Evolutionary conservation across 2,888 invertebrate genomes (phyloP).

Genomic region (Caenorhabditis sp.): DNA sequence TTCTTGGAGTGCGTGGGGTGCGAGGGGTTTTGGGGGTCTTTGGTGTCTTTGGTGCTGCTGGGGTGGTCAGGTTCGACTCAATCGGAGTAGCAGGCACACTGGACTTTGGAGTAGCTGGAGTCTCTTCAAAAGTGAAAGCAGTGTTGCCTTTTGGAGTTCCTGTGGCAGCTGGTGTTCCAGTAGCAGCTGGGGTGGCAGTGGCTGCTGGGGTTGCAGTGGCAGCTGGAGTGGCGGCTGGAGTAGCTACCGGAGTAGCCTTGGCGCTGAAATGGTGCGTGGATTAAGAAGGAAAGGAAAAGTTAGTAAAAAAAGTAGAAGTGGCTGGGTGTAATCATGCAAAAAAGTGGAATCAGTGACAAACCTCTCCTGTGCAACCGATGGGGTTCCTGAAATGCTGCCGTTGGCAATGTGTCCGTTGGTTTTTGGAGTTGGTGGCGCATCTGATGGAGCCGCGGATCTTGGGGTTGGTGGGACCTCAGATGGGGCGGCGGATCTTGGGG

Average conservation of each 20-base stretch:
- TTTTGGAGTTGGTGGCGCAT: conserved; percentile 65
- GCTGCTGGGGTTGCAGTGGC: conserved; percentile 58
- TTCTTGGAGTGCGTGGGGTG: conserved; percentile 76
- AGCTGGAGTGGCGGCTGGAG: conserved; percentile 39
- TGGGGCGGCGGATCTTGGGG: conserved; percentile 65
- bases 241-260: conserved; percentile 45
- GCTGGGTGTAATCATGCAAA: background rate
- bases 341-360: conserved; percentile 2
- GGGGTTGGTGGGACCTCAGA: conserved; percentile 70
- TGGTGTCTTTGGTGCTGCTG: conserved; percentile 76
- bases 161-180: conserved; percentile 66
- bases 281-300: conserved; percentile 32
- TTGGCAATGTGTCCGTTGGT: conserved; percentile 60
- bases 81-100: conserved; percentile 60
- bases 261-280: conserved; percentile 46
- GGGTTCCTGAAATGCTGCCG: conserved; percentile 72
- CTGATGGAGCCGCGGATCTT: conserved; percentile 62
- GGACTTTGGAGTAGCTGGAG: conserved; percentile 74
- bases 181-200: conserved; percentile 60
- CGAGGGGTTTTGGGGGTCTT: conserved; percentile 76
- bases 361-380: conserved; percentile 59
- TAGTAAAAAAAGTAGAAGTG: conserved; percentile 23
- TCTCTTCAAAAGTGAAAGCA: conserved; percentile 76
- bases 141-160: conserved; percentile 67
- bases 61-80: conserved; percentile 63